Conservation (phyloP, 2,888 invertebrate genomes). For the Choristoneura rosaceana region DNA sequence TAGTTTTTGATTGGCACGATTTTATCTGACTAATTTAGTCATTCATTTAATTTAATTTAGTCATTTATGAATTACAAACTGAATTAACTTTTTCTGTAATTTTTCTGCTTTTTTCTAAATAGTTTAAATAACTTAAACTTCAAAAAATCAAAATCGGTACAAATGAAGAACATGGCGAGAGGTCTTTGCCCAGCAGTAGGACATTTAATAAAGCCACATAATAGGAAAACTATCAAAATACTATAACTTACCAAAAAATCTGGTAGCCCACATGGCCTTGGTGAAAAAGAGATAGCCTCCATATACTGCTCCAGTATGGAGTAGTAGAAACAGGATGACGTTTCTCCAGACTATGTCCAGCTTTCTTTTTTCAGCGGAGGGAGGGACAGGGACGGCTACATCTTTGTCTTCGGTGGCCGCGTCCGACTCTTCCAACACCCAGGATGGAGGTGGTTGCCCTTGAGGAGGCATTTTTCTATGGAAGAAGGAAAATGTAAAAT, state of each 20-base stretch:
- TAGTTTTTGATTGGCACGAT: too few species aligned
- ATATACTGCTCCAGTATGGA: conserved; percentile 90
- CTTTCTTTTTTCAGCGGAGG: conserved; percentile 84
- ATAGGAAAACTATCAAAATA: too few species aligned
- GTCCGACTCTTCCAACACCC: conserved; percentile 76
- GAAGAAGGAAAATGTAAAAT: conserved; percentile 18
- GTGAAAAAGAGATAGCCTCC: conserved; percentile 90
- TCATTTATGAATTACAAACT: too few species aligned
- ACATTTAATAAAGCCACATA: neutral
- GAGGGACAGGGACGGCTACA: conserved; percentile 55
- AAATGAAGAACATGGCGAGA: too few species aligned
- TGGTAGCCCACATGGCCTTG: conserved; percentile 89
- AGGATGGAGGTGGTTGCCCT: conserved; percentile 69
- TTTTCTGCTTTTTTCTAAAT: too few species aligned
- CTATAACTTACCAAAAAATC: conserved; percentile 87
- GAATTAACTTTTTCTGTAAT: too few species aligned
- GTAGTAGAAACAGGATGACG: conserved; percentile 88
- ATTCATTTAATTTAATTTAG: too few species aligned
- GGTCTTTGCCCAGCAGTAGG: too few species aligned
- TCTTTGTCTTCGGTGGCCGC: conserved; percentile 60
- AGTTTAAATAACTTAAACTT: too few species aligned
- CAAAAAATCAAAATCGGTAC: too few species aligned
- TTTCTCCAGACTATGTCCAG: conserved; percentile 92
- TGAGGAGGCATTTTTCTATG: conserved; percentile 75
- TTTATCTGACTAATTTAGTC: too few species aligned